These are phyloP conservation scores for Brachyistius frenatus DNA, from an alignment of 2,113 vertebrate species.

Conservation along the genomic window DNA sequence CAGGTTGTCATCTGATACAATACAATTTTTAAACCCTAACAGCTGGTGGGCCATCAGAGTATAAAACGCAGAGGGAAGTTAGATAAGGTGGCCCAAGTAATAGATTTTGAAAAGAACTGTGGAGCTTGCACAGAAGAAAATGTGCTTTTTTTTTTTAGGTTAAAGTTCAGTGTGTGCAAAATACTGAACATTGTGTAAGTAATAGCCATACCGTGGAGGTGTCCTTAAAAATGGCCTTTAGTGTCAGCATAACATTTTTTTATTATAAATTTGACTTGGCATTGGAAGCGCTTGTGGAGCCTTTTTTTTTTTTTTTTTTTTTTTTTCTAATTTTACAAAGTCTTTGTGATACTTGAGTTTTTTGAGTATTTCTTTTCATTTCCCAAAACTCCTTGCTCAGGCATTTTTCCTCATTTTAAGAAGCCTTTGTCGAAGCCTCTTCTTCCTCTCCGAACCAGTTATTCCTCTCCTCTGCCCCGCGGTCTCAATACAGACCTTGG, in stretches of 20 bases:
- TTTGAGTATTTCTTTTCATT: slow-evolving; percentile 14
- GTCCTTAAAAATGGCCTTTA: background rate
- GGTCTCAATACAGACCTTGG: slow-evolving; percentile 44
- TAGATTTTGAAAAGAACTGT: background rate
- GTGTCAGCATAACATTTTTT: background rate
- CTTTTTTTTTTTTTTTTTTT: background rate
- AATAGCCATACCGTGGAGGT: background rate
- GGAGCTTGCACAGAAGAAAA: background rate
- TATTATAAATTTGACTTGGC: background rate
- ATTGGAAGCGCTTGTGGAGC: background rate
- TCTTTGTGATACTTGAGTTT: slow-evolving; percentile 7
- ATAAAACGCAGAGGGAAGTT: background rate
- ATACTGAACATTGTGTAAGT: background rate
- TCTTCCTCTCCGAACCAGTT: slow-evolving; percentile 19
- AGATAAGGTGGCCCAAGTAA: background rate
- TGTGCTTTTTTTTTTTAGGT: background rate
- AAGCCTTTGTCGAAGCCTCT: slow-evolving; percentile 28
- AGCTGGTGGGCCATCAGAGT: slow-evolving; percentile 28
- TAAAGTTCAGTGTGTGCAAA: background rate
- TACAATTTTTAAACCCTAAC: slow-evolving; percentile 8
- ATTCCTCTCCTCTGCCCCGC: slow-evolving; percentile 19
- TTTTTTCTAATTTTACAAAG: slow-evolving; percentile 10
- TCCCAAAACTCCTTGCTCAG: slow-evolving; percentile 43
- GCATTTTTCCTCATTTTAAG: slow-evolving; percentile 30
- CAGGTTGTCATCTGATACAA: slow-evolving; percentile 1